These are phyloP conservation scores for Zosterops pallidus DNA, from an alignment of 2,113 vertebrate species.

Conservation along the genomic window DNA sequence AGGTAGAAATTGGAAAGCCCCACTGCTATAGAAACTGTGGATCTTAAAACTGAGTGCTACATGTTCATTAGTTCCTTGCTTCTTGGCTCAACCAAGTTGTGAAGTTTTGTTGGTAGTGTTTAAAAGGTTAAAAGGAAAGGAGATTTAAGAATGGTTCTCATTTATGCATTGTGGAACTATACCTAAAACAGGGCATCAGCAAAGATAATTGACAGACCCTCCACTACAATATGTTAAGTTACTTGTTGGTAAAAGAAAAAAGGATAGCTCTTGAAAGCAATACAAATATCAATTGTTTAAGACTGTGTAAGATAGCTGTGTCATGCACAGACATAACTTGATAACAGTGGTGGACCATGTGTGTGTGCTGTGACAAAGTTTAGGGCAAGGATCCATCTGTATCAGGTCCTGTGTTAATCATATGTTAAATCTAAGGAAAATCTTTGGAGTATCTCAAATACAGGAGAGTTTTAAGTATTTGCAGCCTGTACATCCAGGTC, in stretches of 20 bases:
- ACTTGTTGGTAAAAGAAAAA: background rate
- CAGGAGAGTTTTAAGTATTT: background rate
- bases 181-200: background rate
- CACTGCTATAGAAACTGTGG: background rate
- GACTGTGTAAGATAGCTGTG: background rate
- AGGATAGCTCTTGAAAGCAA: background rate
- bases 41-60: background rate
- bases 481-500: background rate
- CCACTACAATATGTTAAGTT: background rate
- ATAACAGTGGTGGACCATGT: background rate
- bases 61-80: background rate
- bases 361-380: fast-evolving
- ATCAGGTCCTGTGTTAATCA: background rate
- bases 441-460: background rate
- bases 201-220: background rate
- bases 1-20: background rate
- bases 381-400: background rate
- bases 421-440: background rate
- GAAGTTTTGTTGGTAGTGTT: background rate
- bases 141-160: background rate
- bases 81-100: background rate
- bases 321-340: background rate
- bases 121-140: background rate
- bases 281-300: background rate
- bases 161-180: background rate